A percentile compares a stretch with the other conserved stretches of the same genome.
Evolutionary conservation across 2,888 invertebrate species (phyloP).

Genomic region (Drosophila lacicola): DNA sequence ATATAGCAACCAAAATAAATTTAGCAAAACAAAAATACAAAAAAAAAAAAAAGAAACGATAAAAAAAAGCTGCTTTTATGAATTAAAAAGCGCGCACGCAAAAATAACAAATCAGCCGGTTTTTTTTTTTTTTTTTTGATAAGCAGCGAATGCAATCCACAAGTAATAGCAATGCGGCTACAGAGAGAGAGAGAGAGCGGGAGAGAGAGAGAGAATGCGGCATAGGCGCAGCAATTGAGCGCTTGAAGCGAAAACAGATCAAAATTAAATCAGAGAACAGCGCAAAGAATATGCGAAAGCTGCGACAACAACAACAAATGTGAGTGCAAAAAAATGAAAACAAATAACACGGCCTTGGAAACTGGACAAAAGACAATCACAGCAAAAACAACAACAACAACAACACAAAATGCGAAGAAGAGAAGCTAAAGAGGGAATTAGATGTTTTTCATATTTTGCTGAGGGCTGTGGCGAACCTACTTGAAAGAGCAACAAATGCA

Average conservation of each 20-base stretch:
- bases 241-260: conserved; percentile 21
- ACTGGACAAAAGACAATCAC: conserved; percentile 52
- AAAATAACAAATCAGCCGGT: conserved; percentile 39
- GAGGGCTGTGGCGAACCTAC: conserved; percentile 35
- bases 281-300: conserved; percentile 19
- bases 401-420: conserved; percentile 25
- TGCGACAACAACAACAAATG: conserved; percentile 19
- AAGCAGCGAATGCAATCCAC: conserved; percentile 35
- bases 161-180: conserved; percentile 10
- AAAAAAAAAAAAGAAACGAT: conserved; percentile 30
- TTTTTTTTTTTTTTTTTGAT: conserved; percentile 34
- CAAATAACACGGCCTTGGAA: conserved; percentile 71
- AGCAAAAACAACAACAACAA: conserved; percentile 20
- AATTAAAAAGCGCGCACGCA: conserved; percentile 46
- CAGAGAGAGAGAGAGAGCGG: neutral
- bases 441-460: conserved; percentile 31
- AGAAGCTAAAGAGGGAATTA: conserved; percentile 51
- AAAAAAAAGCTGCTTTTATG: conserved; percentile 46
- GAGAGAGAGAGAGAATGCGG: conserved; percentile 5
- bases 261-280: conserved; percentile 39
- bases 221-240: conserved; percentile 23
- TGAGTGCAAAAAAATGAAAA: conserved; percentile 47
- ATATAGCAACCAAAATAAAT: conserved; percentile 54
- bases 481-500: conserved; percentile 29
- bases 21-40: conserved; percentile 28